phyloP scores from a whole-genome alignment of 2,113 vertebrate genomes.

The Corythoichthys haematopterus region DNA sequence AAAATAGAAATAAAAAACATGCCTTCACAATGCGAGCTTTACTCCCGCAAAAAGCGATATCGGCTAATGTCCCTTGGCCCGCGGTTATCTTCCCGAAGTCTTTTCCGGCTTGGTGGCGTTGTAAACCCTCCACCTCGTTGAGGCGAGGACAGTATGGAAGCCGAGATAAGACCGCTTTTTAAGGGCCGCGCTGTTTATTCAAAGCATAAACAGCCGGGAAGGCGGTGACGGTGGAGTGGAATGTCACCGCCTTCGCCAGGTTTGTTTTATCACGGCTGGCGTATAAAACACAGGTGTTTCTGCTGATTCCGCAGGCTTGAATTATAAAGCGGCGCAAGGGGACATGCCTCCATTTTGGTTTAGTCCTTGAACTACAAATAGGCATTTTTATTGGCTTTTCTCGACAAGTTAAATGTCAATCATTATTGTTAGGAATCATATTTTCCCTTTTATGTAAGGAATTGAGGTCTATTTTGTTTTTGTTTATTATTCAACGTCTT shows the following conservation, averaged over 20 bases:
- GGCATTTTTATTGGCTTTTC: background rate
- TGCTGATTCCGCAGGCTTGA: background rate
- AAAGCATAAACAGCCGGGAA: slow-evolving; percentile 25
- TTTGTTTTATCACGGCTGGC: background rate
- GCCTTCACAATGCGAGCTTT: slow-evolving; percentile 16
- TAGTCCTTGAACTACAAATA: background rate
- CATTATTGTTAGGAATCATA: too few relatives aligned
- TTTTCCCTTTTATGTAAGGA: too few relatives aligned
- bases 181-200: slow-evolving; percentile 39
- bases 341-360: background rate
- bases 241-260: background rate
- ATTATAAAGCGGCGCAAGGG: background rate
- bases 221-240: background rate
- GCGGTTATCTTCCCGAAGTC: slow-evolving; percentile 52
- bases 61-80: slow-evolving; percentile 21
- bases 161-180: slow-evolving; percentile 45
- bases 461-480: too few relatives aligned
- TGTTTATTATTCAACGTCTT: too few relatives aligned
- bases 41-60: slow-evolving; percentile 16
- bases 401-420: too few relatives aligned
- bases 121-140: slow-evolving; percentile 50
- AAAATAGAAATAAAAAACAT: background rate
- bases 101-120: slow-evolving; percentile 36
- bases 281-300: slow-evolving; percentile 1
- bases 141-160: slow-evolving; percentile 42